Evolutionary conservation across 2,888 invertebrate genomes (phyloP).

Genomic region (Glaucopsyche alexis): DNA sequence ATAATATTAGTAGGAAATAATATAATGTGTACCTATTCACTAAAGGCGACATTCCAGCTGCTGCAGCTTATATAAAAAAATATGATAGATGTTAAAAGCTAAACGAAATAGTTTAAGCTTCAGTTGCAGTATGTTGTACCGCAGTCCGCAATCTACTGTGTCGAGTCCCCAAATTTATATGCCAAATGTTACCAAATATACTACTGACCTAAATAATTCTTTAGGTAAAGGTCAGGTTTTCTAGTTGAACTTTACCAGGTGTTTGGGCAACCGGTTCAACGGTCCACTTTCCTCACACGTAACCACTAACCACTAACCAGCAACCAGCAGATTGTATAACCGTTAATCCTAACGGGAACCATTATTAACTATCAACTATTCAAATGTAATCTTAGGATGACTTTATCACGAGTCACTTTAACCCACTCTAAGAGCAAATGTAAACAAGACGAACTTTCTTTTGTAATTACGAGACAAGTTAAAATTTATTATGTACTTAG

Average conservation of each 20-base stretch:
- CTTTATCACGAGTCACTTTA: not conserved
- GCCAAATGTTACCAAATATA: not conserved
- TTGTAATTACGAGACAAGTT: not conserved
- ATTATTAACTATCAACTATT: conserved; percentile 14
- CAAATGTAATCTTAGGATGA: conserved; percentile 6
- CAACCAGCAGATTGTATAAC: not conserved
- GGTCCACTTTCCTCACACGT: conserved; percentile 12
- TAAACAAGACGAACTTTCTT: conserved; percentile 12
- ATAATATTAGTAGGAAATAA: too few relatives aligned
- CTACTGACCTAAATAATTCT: not conserved
- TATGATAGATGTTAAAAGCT: too few relatives aligned
- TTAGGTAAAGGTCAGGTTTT: not conserved
- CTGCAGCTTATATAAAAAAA: too few relatives aligned
- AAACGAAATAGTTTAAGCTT: too few relatives aligned
- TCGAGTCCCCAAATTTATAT: not conserved
- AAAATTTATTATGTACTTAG: not conserved
- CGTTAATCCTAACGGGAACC: conserved; percentile 13
- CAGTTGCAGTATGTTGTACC: too few relatives aligned
- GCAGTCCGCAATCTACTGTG: too few relatives aligned
- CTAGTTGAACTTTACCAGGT: not conserved
- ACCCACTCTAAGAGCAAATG: conserved; percentile 1
- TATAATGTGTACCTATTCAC: too few relatives aligned
- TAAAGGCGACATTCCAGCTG: too few relatives aligned
- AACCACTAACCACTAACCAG: conserved; percentile 10
- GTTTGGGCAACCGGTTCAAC: not conserved